phyloP scores from a whole-genome alignment of 2,113 vertebrate genomes.

The Alces alces region DNA sequence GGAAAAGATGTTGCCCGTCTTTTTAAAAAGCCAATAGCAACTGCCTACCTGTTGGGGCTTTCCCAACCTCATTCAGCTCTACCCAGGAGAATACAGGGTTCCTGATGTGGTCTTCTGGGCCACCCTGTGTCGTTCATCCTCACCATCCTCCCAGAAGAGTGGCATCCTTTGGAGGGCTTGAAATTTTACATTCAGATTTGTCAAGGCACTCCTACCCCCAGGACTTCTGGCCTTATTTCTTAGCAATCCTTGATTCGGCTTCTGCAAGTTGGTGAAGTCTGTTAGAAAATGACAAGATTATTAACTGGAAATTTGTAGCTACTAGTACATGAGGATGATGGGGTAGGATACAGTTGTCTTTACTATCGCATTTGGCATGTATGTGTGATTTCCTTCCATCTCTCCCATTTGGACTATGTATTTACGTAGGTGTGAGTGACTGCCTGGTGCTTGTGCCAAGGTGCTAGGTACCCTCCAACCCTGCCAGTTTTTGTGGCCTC shows the following conservation, averaged over 20 bases:
- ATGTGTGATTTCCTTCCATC: constrained; percentile 48
- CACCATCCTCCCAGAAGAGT: constrained; percentile 3
- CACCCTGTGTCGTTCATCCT: constrained; percentile 21
- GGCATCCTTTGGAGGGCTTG: constrained; percentile 13
- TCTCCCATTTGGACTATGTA: constrained; percentile 43
- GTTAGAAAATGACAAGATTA: constrained; percentile 13
- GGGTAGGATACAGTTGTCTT: constrained; percentile 20
- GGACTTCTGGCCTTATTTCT: constrained; percentile 20
- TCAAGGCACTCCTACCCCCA: constrained; percentile 1
- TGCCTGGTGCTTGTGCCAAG: constrained; percentile 72
- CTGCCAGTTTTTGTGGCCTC: constrained; percentile 66
- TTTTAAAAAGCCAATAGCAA: constrained; percentile 56
- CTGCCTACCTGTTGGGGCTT: constrained; percentile 52
- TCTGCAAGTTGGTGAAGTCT: constrained; percentile 30
- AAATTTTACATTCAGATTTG: constrained; percentile 16
- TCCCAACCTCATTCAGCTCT: constrained; percentile 44
- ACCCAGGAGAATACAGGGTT: constrained; percentile 54
- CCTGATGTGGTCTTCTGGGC: constrained; percentile 41
- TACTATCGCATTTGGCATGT: neutral
- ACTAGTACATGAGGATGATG: constrained; percentile 2
- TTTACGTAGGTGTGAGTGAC: constrained; percentile 61
- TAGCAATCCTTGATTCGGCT: constrained; percentile 24
- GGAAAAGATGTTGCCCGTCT: constrained; percentile 47
- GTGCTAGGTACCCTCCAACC: constrained; percentile 62
- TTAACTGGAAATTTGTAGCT: constrained; percentile 37